A percentile compares a stretch with the other conserved stretches of the same genome.
Evolutionary conservation across 2,113 vertebrate species (phyloP).

Genomic region (Mustela lutreola): DNA sequence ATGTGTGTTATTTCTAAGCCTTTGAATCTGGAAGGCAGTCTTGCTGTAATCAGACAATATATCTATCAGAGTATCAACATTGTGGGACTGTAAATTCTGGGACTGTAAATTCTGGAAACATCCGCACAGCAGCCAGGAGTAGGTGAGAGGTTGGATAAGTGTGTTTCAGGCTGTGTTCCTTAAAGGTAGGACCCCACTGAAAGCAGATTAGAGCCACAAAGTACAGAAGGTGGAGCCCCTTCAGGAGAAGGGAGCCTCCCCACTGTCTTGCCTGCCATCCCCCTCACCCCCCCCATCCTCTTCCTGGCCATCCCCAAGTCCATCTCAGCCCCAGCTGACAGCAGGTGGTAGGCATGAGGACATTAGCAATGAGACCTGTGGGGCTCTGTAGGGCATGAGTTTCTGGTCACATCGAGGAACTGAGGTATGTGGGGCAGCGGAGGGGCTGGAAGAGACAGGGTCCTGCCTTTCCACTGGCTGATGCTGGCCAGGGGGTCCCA

Average conservation of each 20-base stretch:
- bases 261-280: rapidly evolving
- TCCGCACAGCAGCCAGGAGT: background rate
- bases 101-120: background rate
- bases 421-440: background rate
- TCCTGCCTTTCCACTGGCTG: background rate
- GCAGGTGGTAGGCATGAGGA: background rate
- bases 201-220: background rate
- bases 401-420: background rate
- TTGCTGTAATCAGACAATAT: background rate
- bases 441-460: rapidly evolving
- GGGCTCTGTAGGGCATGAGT: background rate
- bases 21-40: background rate
- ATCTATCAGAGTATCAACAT: background rate
- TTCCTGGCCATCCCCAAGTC: background rate
- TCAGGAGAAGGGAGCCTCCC: rapidly evolving
- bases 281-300: background rate
- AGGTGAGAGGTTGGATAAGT: background rate
- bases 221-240: background rate
- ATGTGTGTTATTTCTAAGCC: background rate
- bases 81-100: background rate
- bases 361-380: background rate
- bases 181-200: background rate
- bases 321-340: background rate
- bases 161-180: background rate
- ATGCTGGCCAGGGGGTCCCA: background rate